Base-by-base conservation (phyloP, 1,140 invertebrate species). In the Kradibia gibbosae region DNA sequence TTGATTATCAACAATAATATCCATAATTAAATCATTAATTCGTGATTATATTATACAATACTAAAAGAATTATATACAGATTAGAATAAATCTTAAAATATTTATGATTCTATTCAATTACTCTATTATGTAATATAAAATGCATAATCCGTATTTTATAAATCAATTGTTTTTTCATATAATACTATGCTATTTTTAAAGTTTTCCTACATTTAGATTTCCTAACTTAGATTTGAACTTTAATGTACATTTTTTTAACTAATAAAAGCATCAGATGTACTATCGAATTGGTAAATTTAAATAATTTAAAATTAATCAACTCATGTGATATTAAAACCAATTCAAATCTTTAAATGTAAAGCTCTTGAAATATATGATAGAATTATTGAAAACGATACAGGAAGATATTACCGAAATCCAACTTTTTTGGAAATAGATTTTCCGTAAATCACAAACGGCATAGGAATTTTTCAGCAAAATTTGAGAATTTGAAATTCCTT, bases 401-500 rank as follows among this genome's bases (percentile, higher is more conserved):
- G n/a, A n/a, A 71, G n/a, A 15, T 71, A 25, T 45, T 45, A 11
- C 10, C 20, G n/a, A 71, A 39, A 42, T 45, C n/a, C 22, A 71
- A 45, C n/a, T 71, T 22, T 71, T 42, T 71, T 22, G 39, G 67
- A 71, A 71, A 45, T n/a, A 45, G 20, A 45, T 45, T n/a, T n/a
- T 11, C 10, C 39, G 42, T 39, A 45, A 42, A 71, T 45, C 36
- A 22, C 20, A 71, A 71, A 45, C 11, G 36, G 13, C 36, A 71
- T 25, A 25, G 22, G 15, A 22, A 71, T 71, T 22, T 71, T 45
- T 45, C 17, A 17, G 3, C 4, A 45, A 45, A 42, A 71, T 71
- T 36, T 42, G 22, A 71, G 15, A 39, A 22, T 67, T 34, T 22
- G 4, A 20, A 39, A 67, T 39, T 67, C 10, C 36, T 36, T 67